These are phyloP conservation scores for Thumatha senex DNA, from an alignment of 2,888 invertebrate genomes.

Conservation along the genomic window DNA sequence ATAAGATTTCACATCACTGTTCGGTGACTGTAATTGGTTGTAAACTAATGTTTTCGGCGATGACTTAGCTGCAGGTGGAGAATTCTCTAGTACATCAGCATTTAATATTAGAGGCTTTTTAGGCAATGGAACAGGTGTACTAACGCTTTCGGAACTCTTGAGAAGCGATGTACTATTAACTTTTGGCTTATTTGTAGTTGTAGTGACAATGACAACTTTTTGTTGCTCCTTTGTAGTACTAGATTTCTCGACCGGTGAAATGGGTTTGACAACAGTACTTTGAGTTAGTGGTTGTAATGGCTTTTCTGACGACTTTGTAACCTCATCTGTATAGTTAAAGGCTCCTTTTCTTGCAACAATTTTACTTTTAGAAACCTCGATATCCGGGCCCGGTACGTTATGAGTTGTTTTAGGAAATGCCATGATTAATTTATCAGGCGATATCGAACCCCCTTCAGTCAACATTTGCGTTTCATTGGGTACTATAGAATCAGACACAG, in stretches of 20 bases:
- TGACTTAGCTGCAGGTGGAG: conserved; percentile 32
- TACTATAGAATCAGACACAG: conserved; percentile 11
- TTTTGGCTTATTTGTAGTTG: conserved; percentile 11
- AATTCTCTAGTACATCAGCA: conserved; percentile 51
- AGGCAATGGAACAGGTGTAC: conserved; percentile 7
- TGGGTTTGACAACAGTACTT: background rate
- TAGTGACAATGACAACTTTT: conserved; percentile 12
- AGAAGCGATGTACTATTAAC: conserved; percentile 9
- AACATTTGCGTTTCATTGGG: conserved; percentile 42
- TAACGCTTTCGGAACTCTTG: conserved; percentile 5
- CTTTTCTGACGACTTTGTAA: conserved; percentile 12
- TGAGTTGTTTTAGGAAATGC: conserved; percentile 49
- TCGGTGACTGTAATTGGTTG: conserved; percentile 46
- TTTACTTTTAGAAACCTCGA: conserved; percentile 52
- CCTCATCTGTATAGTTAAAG: conserved; percentile 20
- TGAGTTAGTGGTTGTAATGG: background rate
- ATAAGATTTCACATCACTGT: conserved; percentile 37
- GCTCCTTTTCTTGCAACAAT: conserved; percentile 55
- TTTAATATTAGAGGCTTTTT: conserved; percentile 62
- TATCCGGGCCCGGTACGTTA: conserved; percentile 43
- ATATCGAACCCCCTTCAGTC: conserved; percentile 60
- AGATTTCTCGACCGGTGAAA: background rate
- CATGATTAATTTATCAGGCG: conserved; percentile 40
- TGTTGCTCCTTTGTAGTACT: background rate
- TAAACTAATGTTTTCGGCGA: conserved; percentile 40